phyloP scores from a whole-genome alignment of 2,797 vertebrate species.

The Phrynocephalus guinanensis region DNA sequence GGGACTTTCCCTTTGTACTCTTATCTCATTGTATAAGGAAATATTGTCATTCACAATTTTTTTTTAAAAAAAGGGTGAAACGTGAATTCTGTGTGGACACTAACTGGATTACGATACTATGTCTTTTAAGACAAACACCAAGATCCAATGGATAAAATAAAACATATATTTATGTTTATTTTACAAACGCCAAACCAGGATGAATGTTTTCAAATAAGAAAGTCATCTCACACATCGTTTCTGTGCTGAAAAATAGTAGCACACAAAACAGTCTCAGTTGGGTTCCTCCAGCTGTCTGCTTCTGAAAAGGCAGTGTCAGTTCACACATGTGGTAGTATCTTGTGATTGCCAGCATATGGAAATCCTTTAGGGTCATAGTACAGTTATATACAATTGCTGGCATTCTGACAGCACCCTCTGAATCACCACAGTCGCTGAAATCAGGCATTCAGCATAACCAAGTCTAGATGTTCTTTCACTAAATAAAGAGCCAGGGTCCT shows the following conservation, averaged over 20 bases:
- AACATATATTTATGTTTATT: neutral
- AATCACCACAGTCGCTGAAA: neutral
- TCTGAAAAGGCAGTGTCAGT: neutral
- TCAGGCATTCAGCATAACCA: neutral
- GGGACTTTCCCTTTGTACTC: neutral
- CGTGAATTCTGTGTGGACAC: too few species aligned
- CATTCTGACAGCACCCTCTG: neutral
- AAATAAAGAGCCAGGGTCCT: neutral
- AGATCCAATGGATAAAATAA: too few species aligned
- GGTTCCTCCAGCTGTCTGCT: neutral
- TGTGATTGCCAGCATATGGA: neutral
- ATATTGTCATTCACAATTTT: neutral
- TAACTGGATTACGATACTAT: too few species aligned
- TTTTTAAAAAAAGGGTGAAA: too few species aligned
- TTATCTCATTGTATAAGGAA: neutral
- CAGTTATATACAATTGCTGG: neutral
- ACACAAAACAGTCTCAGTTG: too few species aligned
- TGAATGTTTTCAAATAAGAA: neutral
- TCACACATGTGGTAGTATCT: neutral
- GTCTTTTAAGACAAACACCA: too few species aligned
- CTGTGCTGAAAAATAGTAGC: neutral
- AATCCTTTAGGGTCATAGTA: neutral
- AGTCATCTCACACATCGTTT: neutral
- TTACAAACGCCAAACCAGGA: too few species aligned
- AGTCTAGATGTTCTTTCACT: neutral